These are phyloP conservation scores for Alcedo atthis DNA, from an alignment of 2,797 vertebrate genomes.

Conservation along the genomic window DNA sequence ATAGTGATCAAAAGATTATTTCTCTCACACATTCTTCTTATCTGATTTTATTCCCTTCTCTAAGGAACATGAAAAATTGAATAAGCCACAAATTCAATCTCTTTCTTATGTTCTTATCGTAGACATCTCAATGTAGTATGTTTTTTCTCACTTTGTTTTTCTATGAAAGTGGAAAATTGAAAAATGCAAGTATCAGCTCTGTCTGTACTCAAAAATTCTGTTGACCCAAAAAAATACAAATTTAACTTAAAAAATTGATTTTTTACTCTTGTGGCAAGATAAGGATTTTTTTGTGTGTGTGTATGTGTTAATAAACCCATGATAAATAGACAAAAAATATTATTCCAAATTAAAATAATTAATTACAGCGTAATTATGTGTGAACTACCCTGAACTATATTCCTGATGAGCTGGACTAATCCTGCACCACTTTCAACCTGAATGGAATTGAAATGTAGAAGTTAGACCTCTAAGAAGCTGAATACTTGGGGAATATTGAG, in stretches of 20 bases:
- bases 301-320: background rate
- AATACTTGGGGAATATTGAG: background rate
- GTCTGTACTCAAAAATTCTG: background rate
- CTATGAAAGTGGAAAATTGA: background rate
- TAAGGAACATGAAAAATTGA: background rate
- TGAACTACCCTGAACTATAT: background rate
- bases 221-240: background rate
- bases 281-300: background rate
- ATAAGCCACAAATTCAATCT: background rate
- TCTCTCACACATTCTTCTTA: background rate
- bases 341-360: too few relatives aligned
- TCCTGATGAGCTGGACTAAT: conserved; percentile 38
- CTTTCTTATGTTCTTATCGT: background rate
- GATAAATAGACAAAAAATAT: background rate
- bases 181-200: background rate
- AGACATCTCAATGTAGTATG: background rate
- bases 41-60: conserved; percentile 7
- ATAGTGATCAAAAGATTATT: background rate
- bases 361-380: conserved; percentile 13
- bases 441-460: conserved; percentile 18
- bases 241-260: background rate
- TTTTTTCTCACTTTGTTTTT: background rate
- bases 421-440: background rate
- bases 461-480: background rate
- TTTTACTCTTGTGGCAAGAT: background rate